phyloP scores from a whole-genome alignment of 2,888 invertebrate species.

The Cerceris rybyensis region DNA sequence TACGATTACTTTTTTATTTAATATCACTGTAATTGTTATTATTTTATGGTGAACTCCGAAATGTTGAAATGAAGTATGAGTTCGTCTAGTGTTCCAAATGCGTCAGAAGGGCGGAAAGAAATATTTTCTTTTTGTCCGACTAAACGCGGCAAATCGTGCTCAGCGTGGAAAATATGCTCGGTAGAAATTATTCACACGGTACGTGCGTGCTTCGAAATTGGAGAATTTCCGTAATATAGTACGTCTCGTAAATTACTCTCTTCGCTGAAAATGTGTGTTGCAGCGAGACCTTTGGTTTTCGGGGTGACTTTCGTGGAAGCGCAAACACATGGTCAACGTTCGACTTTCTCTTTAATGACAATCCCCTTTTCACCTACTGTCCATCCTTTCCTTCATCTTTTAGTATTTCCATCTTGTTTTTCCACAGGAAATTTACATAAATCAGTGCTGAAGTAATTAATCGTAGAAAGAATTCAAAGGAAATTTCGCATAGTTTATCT shows the following conservation, averaged over 20 bases:
- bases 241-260: constrained; percentile 48
- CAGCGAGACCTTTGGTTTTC: constrained; percentile 6
- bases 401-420: too few relatives aligned
- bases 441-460: neutral
- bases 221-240: constrained; percentile 35
- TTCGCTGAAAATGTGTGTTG: constrained; percentile 28
- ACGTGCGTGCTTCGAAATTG: constrained; percentile 29
- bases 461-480: too few relatives aligned
- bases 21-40: too few relatives aligned
- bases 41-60: neutral
- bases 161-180: constrained; percentile 14
- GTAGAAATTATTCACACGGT: constrained; percentile 17
- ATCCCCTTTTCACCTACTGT: neutral
- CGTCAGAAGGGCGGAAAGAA: constrained; percentile 20
- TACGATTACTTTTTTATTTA: too few relatives aligned
- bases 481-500: too few relatives aligned
- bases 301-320: constrained; percentile 18
- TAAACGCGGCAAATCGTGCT: constrained; percentile 40
- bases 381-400: neutral
- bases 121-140: constrained; percentile 31
- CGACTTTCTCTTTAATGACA: constrained; percentile 1
- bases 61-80: neutral
- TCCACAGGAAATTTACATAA: neutral
- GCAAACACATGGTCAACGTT: neutral
- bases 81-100: neutral